Evolutionary conservation across 2,113 vertebrate species (phyloP).

Genomic region (Hymenochirus boettgeri): DNA sequence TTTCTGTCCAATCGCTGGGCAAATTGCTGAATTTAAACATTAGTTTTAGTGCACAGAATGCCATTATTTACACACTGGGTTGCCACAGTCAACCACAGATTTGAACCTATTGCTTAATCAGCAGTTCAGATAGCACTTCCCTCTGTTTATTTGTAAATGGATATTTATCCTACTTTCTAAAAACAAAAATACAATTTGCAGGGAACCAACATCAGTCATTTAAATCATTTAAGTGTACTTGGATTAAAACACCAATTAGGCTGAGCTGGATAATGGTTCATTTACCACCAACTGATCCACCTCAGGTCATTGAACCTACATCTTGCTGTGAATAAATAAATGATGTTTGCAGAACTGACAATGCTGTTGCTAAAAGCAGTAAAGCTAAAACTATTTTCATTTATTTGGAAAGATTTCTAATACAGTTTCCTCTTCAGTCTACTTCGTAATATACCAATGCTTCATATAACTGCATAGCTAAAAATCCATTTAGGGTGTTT

Average conservation of each 20-base stretch:
- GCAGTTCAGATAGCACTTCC: too few relatives aligned
- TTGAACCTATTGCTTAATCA: too few relatives aligned
- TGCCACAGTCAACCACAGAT: too few relatives aligned
- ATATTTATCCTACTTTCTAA: background rate
- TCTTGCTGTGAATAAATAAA: conserved; percentile 35
- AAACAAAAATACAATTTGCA: conserved; percentile 38
- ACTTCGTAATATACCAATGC: too few relatives aligned
- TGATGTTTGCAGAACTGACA: conserved; percentile 33
- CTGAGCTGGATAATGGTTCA: conserved; percentile 58
- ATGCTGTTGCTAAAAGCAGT: background rate
- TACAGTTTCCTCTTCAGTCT: too few relatives aligned
- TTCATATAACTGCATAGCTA: too few relatives aligned
- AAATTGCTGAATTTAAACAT: too few relatives aligned
- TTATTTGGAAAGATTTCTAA: too few relatives aligned
- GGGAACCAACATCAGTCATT: conserved; percentile 52
- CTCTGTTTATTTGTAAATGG: background rate
- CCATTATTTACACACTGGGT: too few relatives aligned
- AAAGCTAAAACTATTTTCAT: background rate
- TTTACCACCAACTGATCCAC: conserved; percentile 57
- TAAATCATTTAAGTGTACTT: conserved; percentile 52
- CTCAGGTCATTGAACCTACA: conserved; percentile 50
- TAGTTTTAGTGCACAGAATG: too few relatives aligned
- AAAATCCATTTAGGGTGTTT: too few relatives aligned
- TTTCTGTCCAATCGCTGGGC: too few relatives aligned
- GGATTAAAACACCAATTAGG: conserved; percentile 61